Base-by-base conservation (phyloP, 2,113 vertebrate species). In the Percina caprodes region DNA sequence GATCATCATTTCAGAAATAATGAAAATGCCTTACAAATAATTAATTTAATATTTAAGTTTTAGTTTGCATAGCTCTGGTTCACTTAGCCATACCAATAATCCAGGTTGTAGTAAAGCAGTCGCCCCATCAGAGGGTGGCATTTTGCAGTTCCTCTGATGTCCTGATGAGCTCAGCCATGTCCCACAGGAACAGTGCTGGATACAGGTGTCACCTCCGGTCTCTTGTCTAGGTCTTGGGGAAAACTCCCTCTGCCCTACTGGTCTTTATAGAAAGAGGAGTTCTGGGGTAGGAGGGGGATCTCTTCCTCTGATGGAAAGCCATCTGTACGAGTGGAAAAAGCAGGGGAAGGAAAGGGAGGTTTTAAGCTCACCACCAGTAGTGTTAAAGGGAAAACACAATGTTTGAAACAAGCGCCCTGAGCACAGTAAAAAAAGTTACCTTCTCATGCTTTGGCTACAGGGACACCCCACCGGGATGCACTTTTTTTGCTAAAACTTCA, bases 341-440 rank as follows among this genome's bases (percentile, higher is more conserved):
- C 66, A 90, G 45, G 55, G 74, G 84, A 88, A 92, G 77, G 84
- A 87, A 90, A 86, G 56, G 71, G 87, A 91, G 88, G 84, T 86
- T 88, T 87, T 65, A 35, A 82, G 62, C 24, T 88, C 24, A 33
- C 33, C 54, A 76, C 33, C 54, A 76, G 11, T 67, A 39, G 52
- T 70, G 61, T 66, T 69, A 19, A 83, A 85, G 30, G 75, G 65
- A 58, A 42, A 87, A 71, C 16, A 56, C 23, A 71, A 24, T 75
- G 67, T 88, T 91, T 79, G 16, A 74, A 77, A 69, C 33, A 30
- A 65, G 48, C 9, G 1, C 73, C 33, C 24, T n/a, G 45, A 67
- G 54, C 51, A 51, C 26, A 66, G 66, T 23, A 24, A 54, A 58
- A 49, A 49, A 35, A 48, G 42, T 24, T 58, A n/a, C 14, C 21